Evolutionary conservation across 2,888 invertebrate genomes (phyloP), one percentile per base, ranked within the genome.

Genomic region (Tetramorium bicarinatum): DNA sequence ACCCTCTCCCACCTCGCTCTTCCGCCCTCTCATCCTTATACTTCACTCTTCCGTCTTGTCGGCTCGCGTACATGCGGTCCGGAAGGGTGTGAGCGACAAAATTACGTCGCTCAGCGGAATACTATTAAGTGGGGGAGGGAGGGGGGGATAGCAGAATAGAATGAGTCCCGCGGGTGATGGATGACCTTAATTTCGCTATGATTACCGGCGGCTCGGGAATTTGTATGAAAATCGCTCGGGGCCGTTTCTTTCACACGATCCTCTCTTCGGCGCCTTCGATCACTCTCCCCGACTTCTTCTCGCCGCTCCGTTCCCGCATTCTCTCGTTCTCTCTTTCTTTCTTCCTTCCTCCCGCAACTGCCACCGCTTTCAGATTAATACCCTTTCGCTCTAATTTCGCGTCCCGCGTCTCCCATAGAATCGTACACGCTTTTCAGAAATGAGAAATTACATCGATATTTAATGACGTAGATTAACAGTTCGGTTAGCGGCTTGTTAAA

Each of bases 171-270:
- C 85, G 89, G 89, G 89, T 93, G 93, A 93, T 93, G 91, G 93
- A 93, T 93, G 91, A 91, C 91, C 92, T 92, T 93, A 93, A 93
- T 93, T 93, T 93, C 89, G 87, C 91, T 88, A 90, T 92, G 93
- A 93, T 93, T 92, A 93, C 92, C 91, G 90, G 89, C 88, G 86
- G 87, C 89, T 88, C 87, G 88, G 90, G 92, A 93, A 93, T 93
- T 93, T 90, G 88, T 91, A 92, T 92, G 92, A 93, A 91, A 93
- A 93, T 92, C 90, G 88, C 91, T 90, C 88, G 84, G 84, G 86
- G 89, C 87, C 80, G 86, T 74, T 90, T 91, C 88, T 91, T 89
- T 89, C 88, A 87, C 66, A 59, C 47, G 84, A 87, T 87, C 82
- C 83, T 74, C 76, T 77, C 82, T 41, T 82, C 82, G 69, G 69